These are phyloP conservation scores for Diceros bicornis DNA, from an alignment of 2,797 vertebrate genomes.

Conservation along the genomic window DNA sequence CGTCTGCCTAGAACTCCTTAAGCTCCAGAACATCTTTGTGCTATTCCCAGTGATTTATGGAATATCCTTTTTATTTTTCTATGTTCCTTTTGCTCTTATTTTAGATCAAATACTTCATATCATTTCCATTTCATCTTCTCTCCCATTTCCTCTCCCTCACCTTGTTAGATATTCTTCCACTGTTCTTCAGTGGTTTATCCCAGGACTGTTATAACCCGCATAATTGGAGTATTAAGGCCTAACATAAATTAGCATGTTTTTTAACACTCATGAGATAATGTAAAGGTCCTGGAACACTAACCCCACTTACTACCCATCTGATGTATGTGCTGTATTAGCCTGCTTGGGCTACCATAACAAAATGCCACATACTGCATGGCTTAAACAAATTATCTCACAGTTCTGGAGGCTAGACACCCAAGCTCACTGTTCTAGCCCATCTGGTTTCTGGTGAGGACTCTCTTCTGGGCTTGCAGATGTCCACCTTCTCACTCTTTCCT, in stretches of 20 bases:
- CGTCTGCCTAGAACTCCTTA: not conserved
- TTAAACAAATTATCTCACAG: not conserved
- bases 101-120: not conserved
- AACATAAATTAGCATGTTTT: not conserved
- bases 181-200: not conserved
- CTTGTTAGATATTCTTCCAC: not conserved
- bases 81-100: not conserved
- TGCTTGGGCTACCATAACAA: not conserved
- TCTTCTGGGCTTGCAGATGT: not conserved
- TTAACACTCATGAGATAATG: no score
- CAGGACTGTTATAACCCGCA: not conserved
- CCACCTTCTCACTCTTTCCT: not conserved
- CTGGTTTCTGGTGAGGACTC: not conserved
- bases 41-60: not conserved
- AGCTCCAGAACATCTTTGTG: not conserved
- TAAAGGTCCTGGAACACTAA: not conserved
- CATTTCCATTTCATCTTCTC: not conserved
- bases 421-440: not conserved
- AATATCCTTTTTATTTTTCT: not conserved
- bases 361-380: not conserved
- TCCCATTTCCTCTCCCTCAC: not conserved
- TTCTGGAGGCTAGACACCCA: not conserved
- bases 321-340: accelerated
- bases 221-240: not conserved
- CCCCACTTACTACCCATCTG: not conserved